Base-by-base conservation (phyloP, 2,888 invertebrate genomes). In the Epirrita christyi region DNA sequence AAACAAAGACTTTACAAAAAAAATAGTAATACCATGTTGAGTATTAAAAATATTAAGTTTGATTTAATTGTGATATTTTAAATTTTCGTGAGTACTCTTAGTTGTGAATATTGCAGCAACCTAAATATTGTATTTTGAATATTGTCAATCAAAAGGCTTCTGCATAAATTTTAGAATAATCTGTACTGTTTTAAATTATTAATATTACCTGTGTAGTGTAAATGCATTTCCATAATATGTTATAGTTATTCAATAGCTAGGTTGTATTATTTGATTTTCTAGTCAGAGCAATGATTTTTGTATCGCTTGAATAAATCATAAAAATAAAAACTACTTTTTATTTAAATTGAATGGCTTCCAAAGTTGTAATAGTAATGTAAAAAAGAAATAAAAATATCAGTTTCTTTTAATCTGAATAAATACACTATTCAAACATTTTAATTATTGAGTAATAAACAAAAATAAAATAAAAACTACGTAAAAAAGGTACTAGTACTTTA, bases 251-350 rank as follows among this genome's bases (percentile, higher is more conserved):
- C 68, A 70, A 73, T 78, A 80, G 71, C 67, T 77, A 80, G 74
- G 71, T 75, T 76, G 74, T 73, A 68, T 75, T 72, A 81, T 82
- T 81, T 68, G 78, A 81, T 87, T 87, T 83, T 92, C 91, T 92
- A 92, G 91, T 92, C 91, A 92, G 81, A 81, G 85, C 85, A 85
- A 85, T 80, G 74, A 82, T 84, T 86, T 76, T 86, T 87, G 77
- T 89, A 90, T 85, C 79, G 88, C 90, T 88, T 86, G 80, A 91
- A 86, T 90, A 90, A 91, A 59, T 85, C 81, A 84, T 83, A 66
- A 75, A 78, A 76, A 70, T 51, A 45, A 57, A 61, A 47, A 56
- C 54, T 51, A 52, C 51, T 56, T 68, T 62, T 57, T 37, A 36
- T 57, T 51, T 47, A 47, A 15, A 46, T 36, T 21, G 6, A 32